Conservation (phyloP, 2,888 invertebrate genomes). For the Morpho deidamia region DNA sequence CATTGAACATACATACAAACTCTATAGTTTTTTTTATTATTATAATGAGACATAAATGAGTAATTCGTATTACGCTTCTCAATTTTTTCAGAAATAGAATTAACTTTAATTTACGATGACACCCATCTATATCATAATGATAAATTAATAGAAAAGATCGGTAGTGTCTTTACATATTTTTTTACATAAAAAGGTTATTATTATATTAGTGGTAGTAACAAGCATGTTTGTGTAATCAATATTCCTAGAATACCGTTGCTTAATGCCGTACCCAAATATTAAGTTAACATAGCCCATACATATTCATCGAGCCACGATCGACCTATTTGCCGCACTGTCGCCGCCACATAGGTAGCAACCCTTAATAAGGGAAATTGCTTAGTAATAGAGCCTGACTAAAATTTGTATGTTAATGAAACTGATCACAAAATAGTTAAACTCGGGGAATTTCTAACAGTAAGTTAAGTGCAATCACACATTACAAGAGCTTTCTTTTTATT, state of each 20-base stretch:
- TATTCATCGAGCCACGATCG: slow-evolving; percentile 59
- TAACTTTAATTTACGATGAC: no score
- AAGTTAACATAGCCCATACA: slow-evolving; percentile 50
- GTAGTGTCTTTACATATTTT: no score
- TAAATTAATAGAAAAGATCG: no score
- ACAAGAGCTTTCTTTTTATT: no score
- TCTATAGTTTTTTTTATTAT: no score
- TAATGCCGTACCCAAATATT: slow-evolving; percentile 43
- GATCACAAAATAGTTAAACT: slow-evolving; percentile 7
- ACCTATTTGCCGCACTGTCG: slow-evolving; percentile 65
- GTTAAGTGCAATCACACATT: not conserved
- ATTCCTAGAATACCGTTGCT: slow-evolving; percentile 17
- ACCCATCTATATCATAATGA: no score
- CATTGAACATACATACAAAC: no score
- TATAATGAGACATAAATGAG: no score
- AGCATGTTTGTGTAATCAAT: slow-evolving; percentile 6
- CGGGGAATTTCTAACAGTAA: not conserved
- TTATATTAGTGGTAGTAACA: not conserved
- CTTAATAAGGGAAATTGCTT: slow-evolving; percentile 66
- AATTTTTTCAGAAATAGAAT: no score
- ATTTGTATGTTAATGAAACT: slow-evolving; percentile 59
- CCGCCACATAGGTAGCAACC: slow-evolving; percentile 45
- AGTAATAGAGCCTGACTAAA: slow-evolving; percentile 56
- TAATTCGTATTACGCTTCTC: no score
- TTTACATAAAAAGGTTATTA: no score